Percentiles rank a stretch among this genome's conserved stretches.
These are phyloP conservation scores for Myotis vivesi DNA, from an alignment of 2,797 vertebrate genomes.

Conservation along the genomic window DNA sequence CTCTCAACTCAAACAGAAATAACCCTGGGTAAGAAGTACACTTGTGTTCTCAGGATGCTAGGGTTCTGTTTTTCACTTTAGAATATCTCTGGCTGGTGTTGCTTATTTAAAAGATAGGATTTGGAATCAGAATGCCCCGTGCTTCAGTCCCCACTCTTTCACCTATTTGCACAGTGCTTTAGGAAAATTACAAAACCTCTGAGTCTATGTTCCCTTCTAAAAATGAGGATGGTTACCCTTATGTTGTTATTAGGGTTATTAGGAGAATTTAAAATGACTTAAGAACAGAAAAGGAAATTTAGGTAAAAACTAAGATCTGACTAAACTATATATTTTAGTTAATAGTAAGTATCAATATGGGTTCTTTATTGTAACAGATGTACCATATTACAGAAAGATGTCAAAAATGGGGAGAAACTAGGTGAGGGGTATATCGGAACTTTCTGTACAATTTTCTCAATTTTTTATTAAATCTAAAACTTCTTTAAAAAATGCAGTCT, in stretches of 20 bases:
- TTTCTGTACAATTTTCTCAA: not conserved
- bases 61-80: not conserved
- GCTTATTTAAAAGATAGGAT: not conserved
- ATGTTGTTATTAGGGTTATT: not conserved
- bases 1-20: not conserved
- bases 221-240: not conserved
- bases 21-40: not conserved
- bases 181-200: not conserved
- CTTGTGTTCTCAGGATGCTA: not conserved
- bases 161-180: not conserved
- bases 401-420: not conserved
- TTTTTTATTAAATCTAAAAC: conserved; percentile 24
- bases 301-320: conserved; percentile 3
- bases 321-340: not conserved
- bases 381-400: not conserved
- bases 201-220: not conserved
- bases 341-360: not conserved
- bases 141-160: not conserved
- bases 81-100: not conserved
- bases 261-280: not conserved
- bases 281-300: not conserved
- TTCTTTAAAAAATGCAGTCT: not conserved
- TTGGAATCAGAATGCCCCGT: not conserved
- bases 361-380: not conserved
- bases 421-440: not conserved